These are phyloP conservation scores for Suillia variegata DNA, from an alignment of 2,888 invertebrate genomes.

Conservation along the genomic window DNA sequence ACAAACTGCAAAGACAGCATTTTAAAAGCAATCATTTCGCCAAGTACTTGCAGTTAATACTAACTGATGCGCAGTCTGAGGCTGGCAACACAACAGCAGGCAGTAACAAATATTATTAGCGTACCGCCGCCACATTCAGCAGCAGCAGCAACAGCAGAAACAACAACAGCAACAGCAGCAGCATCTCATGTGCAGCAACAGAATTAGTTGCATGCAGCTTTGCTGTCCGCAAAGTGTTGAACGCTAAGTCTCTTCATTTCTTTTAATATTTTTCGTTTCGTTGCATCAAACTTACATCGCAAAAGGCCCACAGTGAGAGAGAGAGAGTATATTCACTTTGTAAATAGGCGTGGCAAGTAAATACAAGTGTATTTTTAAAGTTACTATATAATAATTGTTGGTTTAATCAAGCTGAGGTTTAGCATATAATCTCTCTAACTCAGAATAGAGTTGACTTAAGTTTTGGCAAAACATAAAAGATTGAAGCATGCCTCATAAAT, in stretches of 20 bases:
- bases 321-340: too few relatives aligned
- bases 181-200: slow-evolving; percentile 23
- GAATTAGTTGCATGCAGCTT: slow-evolving; percentile 15
- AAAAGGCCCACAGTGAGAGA: too few relatives aligned
- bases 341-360: too few relatives aligned
- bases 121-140: not conserved
- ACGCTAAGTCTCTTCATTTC: slow-evolving; percentile 1
- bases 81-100: not conserved
- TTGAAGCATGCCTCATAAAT: too few relatives aligned
- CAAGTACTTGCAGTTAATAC: slow-evolving; percentile 14
- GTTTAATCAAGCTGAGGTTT: too few relatives aligned
- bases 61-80: slow-evolving; percentile 3
- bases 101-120: not conserved
- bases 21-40: slow-evolving; percentile 15
- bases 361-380: too few relatives aligned
- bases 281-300: too few relatives aligned
- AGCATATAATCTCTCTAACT: too few relatives aligned
- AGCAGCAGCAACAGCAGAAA: not conserved
- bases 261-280: not conserved
- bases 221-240: not conserved
- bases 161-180: slow-evolving; percentile 9
- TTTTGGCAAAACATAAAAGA: too few relatives aligned
- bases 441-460: too few relatives aligned
- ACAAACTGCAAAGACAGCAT: slow-evolving; percentile 6
- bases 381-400: too few relatives aligned